These are phyloP conservation scores for Portevinia maculata DNA, from an alignment of 2,888 invertebrate genomes.

Conservation along the genomic window DNA sequence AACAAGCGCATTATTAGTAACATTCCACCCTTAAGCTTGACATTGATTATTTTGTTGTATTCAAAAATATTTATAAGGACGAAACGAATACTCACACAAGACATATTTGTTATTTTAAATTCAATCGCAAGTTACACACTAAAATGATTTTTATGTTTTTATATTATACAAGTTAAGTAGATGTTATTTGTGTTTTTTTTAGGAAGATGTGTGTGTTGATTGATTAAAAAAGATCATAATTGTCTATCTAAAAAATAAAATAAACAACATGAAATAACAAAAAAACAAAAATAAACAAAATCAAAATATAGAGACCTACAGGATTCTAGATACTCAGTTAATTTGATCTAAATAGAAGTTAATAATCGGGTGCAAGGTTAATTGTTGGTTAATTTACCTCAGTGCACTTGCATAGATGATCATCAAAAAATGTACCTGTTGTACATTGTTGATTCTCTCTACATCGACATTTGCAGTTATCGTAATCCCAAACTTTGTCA, in stretches of 20 bases:
- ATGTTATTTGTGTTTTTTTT: constrained; percentile 51
- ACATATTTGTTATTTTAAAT: constrained; percentile 50
- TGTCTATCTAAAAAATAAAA: constrained; percentile 81
- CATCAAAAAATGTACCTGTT: constrained; percentile 86
- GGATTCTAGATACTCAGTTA: constrained; percentile 53
- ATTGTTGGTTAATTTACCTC: constrained; percentile 76
- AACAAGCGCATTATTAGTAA: constrained; percentile 64
- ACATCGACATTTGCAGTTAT: constrained; percentile 86
- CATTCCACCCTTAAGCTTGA: constrained; percentile 46
- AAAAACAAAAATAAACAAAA: constrained; percentile 66
- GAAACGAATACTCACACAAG: constrained; percentile 70
- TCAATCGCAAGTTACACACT: constrained; percentile 63
- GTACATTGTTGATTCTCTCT: constrained; percentile 84
- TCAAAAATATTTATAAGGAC: constrained; percentile 25
- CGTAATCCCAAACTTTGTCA: constrained; percentile 86
- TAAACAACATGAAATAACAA: constrained; percentile 74
- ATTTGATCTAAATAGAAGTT: constrained; percentile 73
- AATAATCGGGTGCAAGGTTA: constrained; percentile 59
- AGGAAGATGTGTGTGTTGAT: constrained; percentile 54
- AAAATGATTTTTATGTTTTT: constrained; percentile 39
- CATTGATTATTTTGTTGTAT: constrained; percentile 27
- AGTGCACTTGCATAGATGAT: constrained; percentile 80
- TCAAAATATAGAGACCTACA: constrained; percentile 60
- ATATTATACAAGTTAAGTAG: constrained; percentile 50
- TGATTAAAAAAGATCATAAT: constrained; percentile 76